Conservation (phyloP, 2,113 vertebrate species). For the Rhombomys opimus region DNA sequence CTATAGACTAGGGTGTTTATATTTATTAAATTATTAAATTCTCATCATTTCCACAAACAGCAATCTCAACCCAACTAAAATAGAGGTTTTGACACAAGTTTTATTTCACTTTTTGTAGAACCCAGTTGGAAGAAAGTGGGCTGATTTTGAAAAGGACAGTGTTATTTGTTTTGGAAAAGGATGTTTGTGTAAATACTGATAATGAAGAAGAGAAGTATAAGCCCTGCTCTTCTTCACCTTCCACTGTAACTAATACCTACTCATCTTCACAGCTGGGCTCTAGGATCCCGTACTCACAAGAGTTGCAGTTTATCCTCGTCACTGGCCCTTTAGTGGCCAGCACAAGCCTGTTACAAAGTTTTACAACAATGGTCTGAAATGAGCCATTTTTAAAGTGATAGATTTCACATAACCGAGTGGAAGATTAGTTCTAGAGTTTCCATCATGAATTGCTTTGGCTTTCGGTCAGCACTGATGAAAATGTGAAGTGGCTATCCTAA, state of each 20-base stretch:
- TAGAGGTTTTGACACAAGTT: not conserved
- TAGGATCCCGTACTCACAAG: not conserved
- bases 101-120: not conserved
- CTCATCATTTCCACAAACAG: not conserved
- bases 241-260: not conserved
- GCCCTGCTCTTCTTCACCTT: not conserved
- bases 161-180: not conserved
- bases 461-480: constrained; percentile 70
- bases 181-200: not conserved
- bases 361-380: constrained; percentile 20
- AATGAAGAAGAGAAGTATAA: constrained; percentile 7
- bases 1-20: not conserved
- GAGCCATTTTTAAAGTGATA: not conserved
- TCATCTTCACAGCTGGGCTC: not conserved
- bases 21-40: not conserved
- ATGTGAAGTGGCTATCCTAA: constrained; percentile 77
- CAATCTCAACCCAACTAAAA: not conserved
- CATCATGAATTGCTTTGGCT: constrained; percentile 63
- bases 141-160: not conserved
- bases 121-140: not conserved
- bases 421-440: constrained; percentile 76
- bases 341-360: not conserved
- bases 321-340: not conserved
- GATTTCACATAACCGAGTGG: constrained; percentile 63
- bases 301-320: not conserved